These are phyloP conservation scores for Apamea sordens DNA, from an alignment of 2,888 invertebrate genomes.

Conservation along the genomic window DNA sequence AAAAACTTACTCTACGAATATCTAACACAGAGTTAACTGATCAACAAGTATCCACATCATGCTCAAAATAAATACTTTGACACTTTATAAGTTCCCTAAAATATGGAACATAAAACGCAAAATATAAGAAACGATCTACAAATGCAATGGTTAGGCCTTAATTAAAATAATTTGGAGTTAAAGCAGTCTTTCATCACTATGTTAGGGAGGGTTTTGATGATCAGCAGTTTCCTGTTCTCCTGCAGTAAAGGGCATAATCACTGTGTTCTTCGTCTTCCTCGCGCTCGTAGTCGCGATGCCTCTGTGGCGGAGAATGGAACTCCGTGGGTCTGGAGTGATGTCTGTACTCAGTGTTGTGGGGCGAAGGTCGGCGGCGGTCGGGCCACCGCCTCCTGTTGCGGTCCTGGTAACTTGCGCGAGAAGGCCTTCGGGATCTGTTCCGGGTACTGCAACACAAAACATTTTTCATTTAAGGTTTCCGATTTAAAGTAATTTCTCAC, in stretches of 20 bases:
- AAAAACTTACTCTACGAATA: constrained; percentile 40
- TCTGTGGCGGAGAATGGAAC: constrained; percentile 67
- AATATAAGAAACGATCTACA: constrained; percentile 52
- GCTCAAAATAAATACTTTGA: constrained; percentile 26
- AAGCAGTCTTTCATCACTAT: constrained; percentile 60
- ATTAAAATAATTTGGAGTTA: constrained; percentile 28
- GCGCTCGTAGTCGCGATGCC: constrained; percentile 74
- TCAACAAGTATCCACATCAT: constrained; percentile 33
- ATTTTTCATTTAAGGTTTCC: background rate
- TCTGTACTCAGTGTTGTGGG: constrained; percentile 56
- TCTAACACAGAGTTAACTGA: constrained; percentile 21
- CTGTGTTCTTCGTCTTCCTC: constrained; percentile 76
- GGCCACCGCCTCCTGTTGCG: constrained; percentile 81
- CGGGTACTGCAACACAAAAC: constrained; percentile 74
- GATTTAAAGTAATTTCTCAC: background rate
- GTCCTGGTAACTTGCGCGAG: constrained; percentile 80
- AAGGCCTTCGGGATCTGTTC: constrained; percentile 78
- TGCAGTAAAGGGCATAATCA: constrained; percentile 78
- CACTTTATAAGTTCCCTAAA: constrained; percentile 22
- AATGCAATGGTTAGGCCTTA: constrained; percentile 61
- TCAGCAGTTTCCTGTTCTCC: constrained; percentile 81
- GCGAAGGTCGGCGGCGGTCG: constrained; percentile 68
- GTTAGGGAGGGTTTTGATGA: constrained; percentile 23
- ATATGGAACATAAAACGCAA: constrained; percentile 40
- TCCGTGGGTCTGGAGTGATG: constrained; percentile 64